These are phyloP conservation scores for Morpho helenor DNA, from an alignment of 2,888 invertebrate species.

Conservation along the genomic window DNA sequence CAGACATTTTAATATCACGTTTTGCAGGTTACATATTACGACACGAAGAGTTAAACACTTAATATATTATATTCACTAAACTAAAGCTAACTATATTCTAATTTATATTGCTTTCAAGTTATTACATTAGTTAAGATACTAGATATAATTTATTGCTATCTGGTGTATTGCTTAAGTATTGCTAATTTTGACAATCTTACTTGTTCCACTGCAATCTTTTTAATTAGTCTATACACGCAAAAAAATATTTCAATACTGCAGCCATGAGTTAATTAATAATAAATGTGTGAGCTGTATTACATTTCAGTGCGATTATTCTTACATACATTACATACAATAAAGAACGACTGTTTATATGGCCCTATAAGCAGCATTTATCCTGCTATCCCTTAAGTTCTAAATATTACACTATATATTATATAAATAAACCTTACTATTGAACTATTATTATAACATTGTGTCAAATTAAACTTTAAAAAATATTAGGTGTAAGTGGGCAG, in stretches of 20 bases:
- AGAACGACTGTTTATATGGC: no score
- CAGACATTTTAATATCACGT: slow-evolving; percentile 10
- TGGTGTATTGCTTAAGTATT: slow-evolving; percentile 48
- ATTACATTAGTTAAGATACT: slow-evolving; percentile 32
- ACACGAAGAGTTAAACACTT: slow-evolving; percentile 29
- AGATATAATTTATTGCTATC: slow-evolving; percentile 32
- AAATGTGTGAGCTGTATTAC: no score
- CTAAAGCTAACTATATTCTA: slow-evolving; percentile 34
- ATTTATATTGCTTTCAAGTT: slow-evolving; percentile 46
- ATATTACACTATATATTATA: no score
- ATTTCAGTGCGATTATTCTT: no score
- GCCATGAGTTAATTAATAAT: neutral
- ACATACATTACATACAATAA: no score
- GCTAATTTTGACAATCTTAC: slow-evolving; percentile 59
- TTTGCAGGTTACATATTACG: slow-evolving; percentile 62
- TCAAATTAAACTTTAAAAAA: no score
- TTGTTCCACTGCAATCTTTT: slow-evolving; percentile 43
- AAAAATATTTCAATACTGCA: slow-evolving; percentile 12
- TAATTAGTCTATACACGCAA: slow-evolving; percentile 25
- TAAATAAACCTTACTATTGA: no score
- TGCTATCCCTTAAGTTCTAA: no score
- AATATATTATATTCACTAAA: slow-evolving; percentile 8
- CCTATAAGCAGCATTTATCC: no score
- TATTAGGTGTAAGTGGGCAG: no score
- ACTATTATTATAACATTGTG: no score